Conservation (phyloP, 2,888 invertebrate species). For the Erpobdella octoculata region DNA sequence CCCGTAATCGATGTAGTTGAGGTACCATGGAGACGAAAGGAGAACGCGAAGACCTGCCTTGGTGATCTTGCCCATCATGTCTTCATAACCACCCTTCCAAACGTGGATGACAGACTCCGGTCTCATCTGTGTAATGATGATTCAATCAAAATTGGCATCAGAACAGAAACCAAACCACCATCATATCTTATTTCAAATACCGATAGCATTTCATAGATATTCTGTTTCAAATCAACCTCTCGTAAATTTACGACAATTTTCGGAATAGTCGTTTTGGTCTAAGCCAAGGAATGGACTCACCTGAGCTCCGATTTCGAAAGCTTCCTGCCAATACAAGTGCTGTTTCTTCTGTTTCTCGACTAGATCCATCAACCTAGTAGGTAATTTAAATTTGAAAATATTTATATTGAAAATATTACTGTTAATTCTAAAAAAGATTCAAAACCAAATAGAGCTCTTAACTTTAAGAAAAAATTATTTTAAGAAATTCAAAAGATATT, state of each 20-base stretch:
- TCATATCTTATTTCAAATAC: too few relatives aligned
- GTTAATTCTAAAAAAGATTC: background rate
- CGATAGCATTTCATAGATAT: too few relatives aligned
- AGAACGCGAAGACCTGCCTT: constrained; percentile 60
- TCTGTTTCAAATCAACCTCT: too few relatives aligned
- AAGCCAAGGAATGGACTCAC: constrained; percentile 9
- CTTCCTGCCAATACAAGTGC: constrained; percentile 52
- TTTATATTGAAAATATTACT: background rate
- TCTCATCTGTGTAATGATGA: constrained; percentile 8
- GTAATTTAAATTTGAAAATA: too few relatives aligned
- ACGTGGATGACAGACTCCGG: constrained; percentile 58
- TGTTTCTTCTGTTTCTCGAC: constrained; percentile 34
- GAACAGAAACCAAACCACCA: too few relatives aligned
- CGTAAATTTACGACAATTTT: too few relatives aligned
- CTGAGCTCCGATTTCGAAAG: constrained; percentile 43
- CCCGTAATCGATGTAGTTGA: constrained; percentile 64
- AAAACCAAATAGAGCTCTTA: background rate
- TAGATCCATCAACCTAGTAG: constrained; percentile 37
- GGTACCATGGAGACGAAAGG: constrained; percentile 77
- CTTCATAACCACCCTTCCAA: constrained; percentile 60
- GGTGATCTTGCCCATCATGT: constrained; percentile 56
- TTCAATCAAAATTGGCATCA: too few relatives aligned
- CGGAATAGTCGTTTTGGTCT: too few relatives aligned
- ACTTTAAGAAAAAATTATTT: background rate
- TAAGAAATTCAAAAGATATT: background rate